Percentiles rank a stretch among this genome's conserved stretches.
Evolutionary conservation across 2,113 vertebrate species (phyloP).

Genomic region (Amia ocellicauda): DNA sequence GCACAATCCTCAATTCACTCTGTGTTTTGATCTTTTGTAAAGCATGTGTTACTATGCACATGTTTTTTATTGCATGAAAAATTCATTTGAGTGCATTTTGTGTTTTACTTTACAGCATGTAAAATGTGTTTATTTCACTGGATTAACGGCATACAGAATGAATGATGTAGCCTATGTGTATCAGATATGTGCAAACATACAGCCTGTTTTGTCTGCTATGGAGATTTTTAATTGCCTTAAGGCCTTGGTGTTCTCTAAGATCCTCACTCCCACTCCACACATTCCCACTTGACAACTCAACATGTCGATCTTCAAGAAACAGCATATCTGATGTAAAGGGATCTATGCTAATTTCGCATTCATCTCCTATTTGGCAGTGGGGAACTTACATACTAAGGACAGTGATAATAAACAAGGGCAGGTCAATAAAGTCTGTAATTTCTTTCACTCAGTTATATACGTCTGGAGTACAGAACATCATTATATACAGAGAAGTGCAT

Average conservation of each 20-base stretch:
- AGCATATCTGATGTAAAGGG: slow-evolving; percentile 1
- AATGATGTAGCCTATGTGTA: slow-evolving; percentile 17
- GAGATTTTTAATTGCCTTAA: slow-evolving; percentile 31
- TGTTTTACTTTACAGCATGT: slow-evolving; percentile 32
- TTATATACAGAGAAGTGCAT: too few species aligned
- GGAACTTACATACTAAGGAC: background rate
- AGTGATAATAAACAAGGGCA: too few species aligned
- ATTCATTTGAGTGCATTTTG: slow-evolving; percentile 40
- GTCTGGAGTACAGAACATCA: too few species aligned
- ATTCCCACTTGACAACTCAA: background rate
- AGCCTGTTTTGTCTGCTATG: slow-evolving; percentile 16
- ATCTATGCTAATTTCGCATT: background rate
- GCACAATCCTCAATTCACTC: slow-evolving; percentile 17
- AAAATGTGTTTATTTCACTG: slow-evolving; percentile 27
- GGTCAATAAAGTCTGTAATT: too few species aligned
- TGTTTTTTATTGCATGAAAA: slow-evolving; percentile 33
- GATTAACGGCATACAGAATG: slow-evolving; percentile 20
- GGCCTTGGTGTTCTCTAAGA: slow-evolving; percentile 11
- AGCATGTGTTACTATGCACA: slow-evolving; percentile 18
- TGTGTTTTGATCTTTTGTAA: slow-evolving; percentile 26
- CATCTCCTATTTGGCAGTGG: background rate
- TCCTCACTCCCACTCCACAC: slow-evolving; percentile 18
- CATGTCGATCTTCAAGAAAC: background rate
- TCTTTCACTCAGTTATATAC: too few species aligned
- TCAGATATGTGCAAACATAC: slow-evolving; percentile 24